Percentiles rank a stretch among this genome's conserved stretches.
Conservation (phyloP, 2,888 invertebrate species). For the Metallyticus violacea region DNA sequence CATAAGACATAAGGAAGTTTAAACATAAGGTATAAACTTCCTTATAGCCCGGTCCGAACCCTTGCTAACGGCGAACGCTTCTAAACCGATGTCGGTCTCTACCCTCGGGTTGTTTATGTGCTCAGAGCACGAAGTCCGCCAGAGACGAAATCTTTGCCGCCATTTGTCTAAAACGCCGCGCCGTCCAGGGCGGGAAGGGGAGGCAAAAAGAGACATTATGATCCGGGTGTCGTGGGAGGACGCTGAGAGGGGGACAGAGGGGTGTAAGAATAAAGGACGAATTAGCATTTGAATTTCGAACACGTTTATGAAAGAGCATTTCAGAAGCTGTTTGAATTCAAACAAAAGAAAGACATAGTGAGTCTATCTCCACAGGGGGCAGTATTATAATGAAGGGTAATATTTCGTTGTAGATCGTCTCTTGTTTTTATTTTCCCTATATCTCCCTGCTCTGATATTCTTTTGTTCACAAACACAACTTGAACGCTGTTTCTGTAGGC, state of each 20-base stretch:
- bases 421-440: neutral
- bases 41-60: too few species aligned
- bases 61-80: neutral
- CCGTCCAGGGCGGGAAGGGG: neutral
- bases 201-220: neutral
- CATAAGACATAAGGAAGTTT: too few species aligned
- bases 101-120: neutral
- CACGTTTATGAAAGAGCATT: neutral
- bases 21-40: too few species aligned
- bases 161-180: neutral
- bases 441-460: neutral
- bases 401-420: neutral
- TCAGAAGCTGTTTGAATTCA: slow-evolving; percentile 5
- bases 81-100: neutral
- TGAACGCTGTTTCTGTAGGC: neutral
- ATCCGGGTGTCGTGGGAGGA: neutral
- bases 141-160: neutral
- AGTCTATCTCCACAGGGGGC: neutral
- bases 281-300: slow-evolving; percentile 18
- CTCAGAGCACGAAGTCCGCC: neutral
- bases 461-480: neutral
- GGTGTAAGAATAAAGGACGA: neutral
- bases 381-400: slow-evolving; percentile 10
- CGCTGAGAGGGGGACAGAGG: neutral
- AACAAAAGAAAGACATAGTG: neutral